These are phyloP conservation scores for Arctocebus calabarensis DNA, from an alignment of 2,797 vertebrate species.

Conservation along the genomic window DNA sequence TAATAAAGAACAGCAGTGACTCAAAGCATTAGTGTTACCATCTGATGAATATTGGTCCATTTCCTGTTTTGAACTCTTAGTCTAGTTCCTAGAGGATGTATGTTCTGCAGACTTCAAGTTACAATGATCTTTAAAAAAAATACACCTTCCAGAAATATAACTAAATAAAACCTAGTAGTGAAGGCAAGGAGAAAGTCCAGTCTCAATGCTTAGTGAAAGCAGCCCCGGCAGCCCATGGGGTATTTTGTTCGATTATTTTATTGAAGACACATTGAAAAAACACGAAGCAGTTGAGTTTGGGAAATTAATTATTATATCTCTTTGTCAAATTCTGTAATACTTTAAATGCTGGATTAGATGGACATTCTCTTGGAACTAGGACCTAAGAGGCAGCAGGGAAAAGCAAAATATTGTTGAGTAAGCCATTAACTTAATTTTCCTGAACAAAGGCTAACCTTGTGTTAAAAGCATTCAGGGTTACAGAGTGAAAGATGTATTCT, in stretches of 20 bases:
- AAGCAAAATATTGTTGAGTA: slow-evolving; percentile 23
- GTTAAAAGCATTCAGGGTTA: background rate
- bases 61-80: slow-evolving; percentile 50
- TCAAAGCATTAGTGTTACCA: background rate
- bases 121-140: slow-evolving; percentile 50
- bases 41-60: slow-evolving; percentile 14
- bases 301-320: slow-evolving; percentile 44
- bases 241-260: slow-evolving; percentile 57
- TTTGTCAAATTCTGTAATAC: slow-evolving; percentile 49
- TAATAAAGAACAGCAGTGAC: background rate
- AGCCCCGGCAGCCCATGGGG: background rate
- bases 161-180: slow-evolving; percentile 42
- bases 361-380: background rate
- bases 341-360: slow-evolving; percentile 41
- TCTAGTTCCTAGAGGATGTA: slow-evolving; percentile 49
- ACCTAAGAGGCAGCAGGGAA: background rate
- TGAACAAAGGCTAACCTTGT: slow-evolving; percentile 6
- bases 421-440: background rate
- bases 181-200: slow-evolving; percentile 51
- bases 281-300: slow-evolving; percentile 50
- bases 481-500: background rate
- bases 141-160: slow-evolving; percentile 64
- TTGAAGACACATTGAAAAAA: slow-evolving; percentile 47
- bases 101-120: slow-evolving; percentile 54
- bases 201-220: slow-evolving; percentile 25